A percentile compares a stretch with the other conserved stretches of the same genome.
Evolutionary conservation across 2,113 vertebrate species (phyloP).

Genomic region (Psammodynastes pulverulentus): DNA sequence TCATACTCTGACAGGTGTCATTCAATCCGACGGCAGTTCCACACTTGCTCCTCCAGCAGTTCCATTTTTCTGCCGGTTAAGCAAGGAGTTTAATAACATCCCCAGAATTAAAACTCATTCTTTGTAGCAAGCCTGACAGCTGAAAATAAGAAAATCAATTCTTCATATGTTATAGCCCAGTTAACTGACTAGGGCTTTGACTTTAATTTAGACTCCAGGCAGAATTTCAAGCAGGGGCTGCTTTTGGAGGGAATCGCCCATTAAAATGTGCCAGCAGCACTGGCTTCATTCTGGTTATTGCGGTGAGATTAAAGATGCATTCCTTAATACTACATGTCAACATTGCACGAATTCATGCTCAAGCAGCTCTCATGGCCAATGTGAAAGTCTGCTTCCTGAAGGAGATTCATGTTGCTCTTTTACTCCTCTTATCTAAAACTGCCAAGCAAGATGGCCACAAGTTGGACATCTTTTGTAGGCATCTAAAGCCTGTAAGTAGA

Average conservation of each 20-base stretch:
- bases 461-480: slow-evolving; percentile 63
- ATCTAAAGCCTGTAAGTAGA: slow-evolving; percentile 57
- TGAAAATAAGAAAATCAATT: slow-evolving; percentile 96
- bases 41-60: slow-evolving; percentile 56
- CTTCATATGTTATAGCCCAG: slow-evolving; percentile 77
- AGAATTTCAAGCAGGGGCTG: slow-evolving; percentile 69
- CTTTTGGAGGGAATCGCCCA: slow-evolving; percentile 78
- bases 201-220: slow-evolving; percentile 81
- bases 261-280: slow-evolving; percentile 81
- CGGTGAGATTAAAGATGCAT: slow-evolving; percentile 71
- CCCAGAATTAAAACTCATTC: slow-evolving; percentile 93
- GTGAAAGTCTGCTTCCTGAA: slow-evolving; percentile 63
- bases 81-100: slow-evolving; percentile 92
- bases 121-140: slow-evolving; percentile 84
- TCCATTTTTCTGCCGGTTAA: slow-evolving; percentile 83
- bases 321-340: slow-evolving; percentile 63
- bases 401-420: slow-evolving; percentile 71
- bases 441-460: slow-evolving; percentile 64
- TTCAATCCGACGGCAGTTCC: slow-evolving; percentile 81
- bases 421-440: slow-evolving; percentile 43
- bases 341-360: slow-evolving; percentile 56
- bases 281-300: slow-evolving; percentile 74
- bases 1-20: slow-evolving; percentile 99
- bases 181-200: slow-evolving; percentile 78
- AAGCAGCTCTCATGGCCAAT: slow-evolving; percentile 35